Evolutionary conservation across 2,113 vertebrate genomes (phyloP).

Genomic region (Girardinichthys multiradiatus): DNA sequence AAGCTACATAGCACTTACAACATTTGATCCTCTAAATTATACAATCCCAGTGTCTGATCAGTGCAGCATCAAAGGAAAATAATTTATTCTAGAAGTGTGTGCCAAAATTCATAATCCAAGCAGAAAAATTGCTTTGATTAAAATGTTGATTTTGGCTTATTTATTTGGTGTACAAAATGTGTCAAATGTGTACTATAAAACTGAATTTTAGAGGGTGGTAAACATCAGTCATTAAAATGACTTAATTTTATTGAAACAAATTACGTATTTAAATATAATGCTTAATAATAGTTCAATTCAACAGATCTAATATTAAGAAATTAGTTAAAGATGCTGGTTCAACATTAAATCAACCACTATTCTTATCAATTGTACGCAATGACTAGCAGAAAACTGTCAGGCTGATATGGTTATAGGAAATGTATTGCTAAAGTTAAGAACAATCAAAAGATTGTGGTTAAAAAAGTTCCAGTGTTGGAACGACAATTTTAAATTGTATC

Average conservation of each 20-base stretch:
- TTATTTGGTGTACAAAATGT: neutral
- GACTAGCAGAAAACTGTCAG: too few relatives aligned
- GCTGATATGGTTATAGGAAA: too few relatives aligned
- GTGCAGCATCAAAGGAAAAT: constrained; percentile 31
- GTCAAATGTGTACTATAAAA: too few relatives aligned
- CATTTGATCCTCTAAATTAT: constrained; percentile 41
- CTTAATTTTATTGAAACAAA: neutral
- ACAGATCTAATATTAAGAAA: too few relatives aligned
- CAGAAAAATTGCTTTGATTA: constrained; percentile 26
- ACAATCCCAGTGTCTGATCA: constrained; percentile 40
- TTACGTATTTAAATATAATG: neutral
- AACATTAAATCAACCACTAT: too few relatives aligned
- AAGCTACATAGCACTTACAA: constrained; percentile 49
- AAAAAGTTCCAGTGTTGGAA: too few relatives aligned
- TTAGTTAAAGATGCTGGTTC: too few relatives aligned
- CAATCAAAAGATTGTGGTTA: too few relatives aligned
- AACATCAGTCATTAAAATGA: neutral
- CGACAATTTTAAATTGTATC: too few relatives aligned
- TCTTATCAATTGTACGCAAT: too few relatives aligned
- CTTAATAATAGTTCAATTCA: too few relatives aligned
- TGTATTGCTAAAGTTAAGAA: too few relatives aligned
- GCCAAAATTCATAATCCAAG: constrained; percentile 50
- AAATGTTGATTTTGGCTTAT: constrained; percentile 5
- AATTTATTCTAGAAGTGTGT: constrained; percentile 12
- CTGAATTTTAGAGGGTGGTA: neutral